Evolutionary conservation across 2,797 vertebrate species (phyloP).

Genomic region (Atherinosoma microstoma): DNA sequence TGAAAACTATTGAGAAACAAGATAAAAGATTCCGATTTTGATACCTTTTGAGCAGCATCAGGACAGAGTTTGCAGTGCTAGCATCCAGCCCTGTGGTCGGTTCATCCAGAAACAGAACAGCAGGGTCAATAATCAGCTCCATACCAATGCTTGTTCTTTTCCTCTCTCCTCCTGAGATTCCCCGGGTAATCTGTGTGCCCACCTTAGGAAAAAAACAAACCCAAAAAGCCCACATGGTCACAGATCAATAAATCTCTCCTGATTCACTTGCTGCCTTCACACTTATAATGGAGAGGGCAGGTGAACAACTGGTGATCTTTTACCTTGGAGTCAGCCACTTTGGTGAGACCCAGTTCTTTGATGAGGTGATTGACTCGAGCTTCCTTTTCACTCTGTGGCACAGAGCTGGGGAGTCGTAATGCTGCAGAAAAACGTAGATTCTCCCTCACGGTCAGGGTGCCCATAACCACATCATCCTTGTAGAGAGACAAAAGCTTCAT

Average conservation of each 20-base stretch:
- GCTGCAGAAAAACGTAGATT: constrained; percentile 96
- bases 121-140: constrained; percentile 94
- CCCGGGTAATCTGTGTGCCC: constrained; percentile 89
- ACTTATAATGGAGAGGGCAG: neutral
- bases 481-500: neutral
- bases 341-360: constrained; percentile 89
- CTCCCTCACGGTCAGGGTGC: constrained; percentile 93
- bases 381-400: constrained; percentile 86
- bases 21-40: neutral
- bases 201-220: constrained; percentile 72
- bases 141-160: constrained; percentile 97
- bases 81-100: constrained; percentile 95
- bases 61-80: constrained; percentile 93
- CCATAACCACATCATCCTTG: constrained; percentile 96
- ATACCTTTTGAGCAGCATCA: constrained; percentile 91
- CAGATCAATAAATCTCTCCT: neutral
- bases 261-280: neutral
- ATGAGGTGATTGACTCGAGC: constrained; percentile 88
- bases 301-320: neutral
- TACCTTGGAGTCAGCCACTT: constrained; percentile 94
- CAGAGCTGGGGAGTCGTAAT: constrained; percentile 87
- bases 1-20: neutral
- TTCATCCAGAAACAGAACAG: constrained; percentile 94
- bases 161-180: constrained; percentile 94
- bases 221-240: neutral